phyloP scores from a whole-genome alignment of 2,888 invertebrate genomes.

The Chymomyza amoena region DNA sequence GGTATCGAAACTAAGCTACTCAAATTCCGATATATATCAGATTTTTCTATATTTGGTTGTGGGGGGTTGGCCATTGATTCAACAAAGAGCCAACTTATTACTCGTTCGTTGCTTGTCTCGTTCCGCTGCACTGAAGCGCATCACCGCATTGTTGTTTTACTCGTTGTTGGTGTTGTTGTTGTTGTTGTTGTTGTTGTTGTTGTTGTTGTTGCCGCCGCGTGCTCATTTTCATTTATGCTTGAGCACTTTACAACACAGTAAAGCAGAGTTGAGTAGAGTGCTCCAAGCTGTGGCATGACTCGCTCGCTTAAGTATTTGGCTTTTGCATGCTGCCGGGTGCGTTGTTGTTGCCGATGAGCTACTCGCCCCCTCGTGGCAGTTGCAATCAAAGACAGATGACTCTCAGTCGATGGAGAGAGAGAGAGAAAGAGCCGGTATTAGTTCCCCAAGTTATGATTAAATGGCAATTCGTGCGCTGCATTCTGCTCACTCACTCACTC shows the following conservation, averaged over 20 bases:
- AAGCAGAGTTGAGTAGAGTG: background rate
- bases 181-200: slow-evolving; percentile 21
- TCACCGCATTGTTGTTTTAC: slow-evolving; percentile 45
- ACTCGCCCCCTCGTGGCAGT: background rate
- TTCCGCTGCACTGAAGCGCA: slow-evolving; percentile 67
- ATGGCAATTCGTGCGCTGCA: slow-evolving; percentile 58
- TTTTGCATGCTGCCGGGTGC: background rate
- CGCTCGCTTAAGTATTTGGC: background rate
- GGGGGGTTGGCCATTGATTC: background rate
- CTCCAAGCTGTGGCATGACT: background rate
- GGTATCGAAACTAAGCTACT: background rate
- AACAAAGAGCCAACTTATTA: background rate
- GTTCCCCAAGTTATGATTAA: slow-evolving; percentile 59
- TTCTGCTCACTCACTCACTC: background rate
- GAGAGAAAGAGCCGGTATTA: slow-evolving; percentile 5
- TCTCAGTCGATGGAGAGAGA: background rate
- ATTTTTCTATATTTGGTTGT: background rate
- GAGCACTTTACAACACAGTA: slow-evolving; percentile 39
- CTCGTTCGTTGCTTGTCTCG: slow-evolving; percentile 40
- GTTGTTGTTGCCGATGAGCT: background rate
- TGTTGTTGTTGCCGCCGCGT: slow-evolving; percentile 36
- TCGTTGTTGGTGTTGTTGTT: slow-evolving; percentile 16
- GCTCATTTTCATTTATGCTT: slow-evolving; percentile 57
- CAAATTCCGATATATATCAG: background rate
- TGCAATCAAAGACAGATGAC: background rate